Base-by-base conservation (phyloP, 2,113 vertebrate species). In the Cochlearius cochlearius region DNA sequence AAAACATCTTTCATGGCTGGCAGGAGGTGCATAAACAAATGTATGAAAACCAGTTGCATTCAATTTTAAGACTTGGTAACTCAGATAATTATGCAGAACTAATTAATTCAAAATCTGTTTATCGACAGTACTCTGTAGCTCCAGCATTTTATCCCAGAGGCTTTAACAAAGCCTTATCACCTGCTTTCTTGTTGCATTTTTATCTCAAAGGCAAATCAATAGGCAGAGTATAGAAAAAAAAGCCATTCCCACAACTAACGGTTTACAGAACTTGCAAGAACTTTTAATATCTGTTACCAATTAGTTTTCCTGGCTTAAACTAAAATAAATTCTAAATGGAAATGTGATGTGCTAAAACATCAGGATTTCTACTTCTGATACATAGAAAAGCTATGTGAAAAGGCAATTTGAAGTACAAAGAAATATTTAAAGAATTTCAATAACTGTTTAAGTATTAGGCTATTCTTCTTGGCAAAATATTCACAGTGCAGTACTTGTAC, bases 81-180 rank as follows among this genome's bases (percentile, higher is more conserved):
- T 97, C 85, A 86, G 67, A 97, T 98, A 98, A 98, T 98, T 98
- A 98, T 98, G 97, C 94, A 97, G 96, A 98, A 98, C 97, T 98
- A 98, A 98, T 98, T 98, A 98, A 98, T 98, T 98, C 97, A 95
- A 98, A 98, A 98, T 98, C 98, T 98, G 97, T 98, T 98, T 98
- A 98, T 98, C 97, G 98, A 98, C 98, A 98, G 97, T 98, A 97
- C 96, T 96, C 96, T 96, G 92, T 97, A 97, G 96, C 91, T 97
- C 83, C 92, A 97, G 95, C 82, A 95, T 98, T 98, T 98, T 52
- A 90, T 98, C 97, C 96, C 96, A 96, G 95, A 96, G 97, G 95
- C 97, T 98, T 96, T 98, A 98, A 97, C 93, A 98, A 98, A 98
- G 97, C 86, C 96, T 98, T 98, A 97, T 98, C 97, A 98, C 98